Evolutionary conservation across 2,888 invertebrate genomes (phyloP), one percentile per base, ranked within the genome.

Genomic region (Drosophila antonietae): DNA sequence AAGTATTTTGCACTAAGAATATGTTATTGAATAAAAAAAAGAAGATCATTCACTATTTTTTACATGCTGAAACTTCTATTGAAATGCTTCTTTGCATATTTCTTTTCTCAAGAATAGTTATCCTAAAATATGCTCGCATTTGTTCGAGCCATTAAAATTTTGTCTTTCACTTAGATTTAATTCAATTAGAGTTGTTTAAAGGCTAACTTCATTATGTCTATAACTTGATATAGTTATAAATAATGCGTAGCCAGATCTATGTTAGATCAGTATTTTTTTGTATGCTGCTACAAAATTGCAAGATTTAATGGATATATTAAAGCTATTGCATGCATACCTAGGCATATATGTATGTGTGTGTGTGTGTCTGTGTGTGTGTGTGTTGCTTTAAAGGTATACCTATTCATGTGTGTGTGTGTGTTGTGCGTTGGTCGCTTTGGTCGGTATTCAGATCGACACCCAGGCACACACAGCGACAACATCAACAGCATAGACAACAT

Each of bases 371-470:
- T 41, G 0, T 47, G n/a, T 53, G 8, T 35, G 33, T 31, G 33
- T 57, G 23, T 58, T 44, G 47, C n/a, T 41, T 28, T 31, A 49
- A 33, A 28, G 55, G 37, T 60, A 18, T 49, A 47, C 39, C 66
- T 55, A 49, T 56, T 15, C 41, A 37, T 52, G 53, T 20, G n/a
- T 70, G 63, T 66, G 44, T 70, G 61, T 46, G 47, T 57, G 62
- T 51, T 51, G 51, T 51, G 80, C 80, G 80, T 77, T 64, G 78
- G 80, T 84, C 87, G 51, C 51, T 33, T 51, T 51, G 33, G 18
- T 51, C 51, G 88, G 81, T 83, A 88, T 86, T 86, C 88, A 88
- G 84, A 86, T 84, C 84, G 81, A 84, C 84, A 84, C 78, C 86
- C 88, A 84, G 77, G 81, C 83, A 18, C 35, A 51, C 35, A 20